Base-by-base conservation (phyloP, 2,113 vertebrate species). In the Pangasianodon gigas region DNA sequence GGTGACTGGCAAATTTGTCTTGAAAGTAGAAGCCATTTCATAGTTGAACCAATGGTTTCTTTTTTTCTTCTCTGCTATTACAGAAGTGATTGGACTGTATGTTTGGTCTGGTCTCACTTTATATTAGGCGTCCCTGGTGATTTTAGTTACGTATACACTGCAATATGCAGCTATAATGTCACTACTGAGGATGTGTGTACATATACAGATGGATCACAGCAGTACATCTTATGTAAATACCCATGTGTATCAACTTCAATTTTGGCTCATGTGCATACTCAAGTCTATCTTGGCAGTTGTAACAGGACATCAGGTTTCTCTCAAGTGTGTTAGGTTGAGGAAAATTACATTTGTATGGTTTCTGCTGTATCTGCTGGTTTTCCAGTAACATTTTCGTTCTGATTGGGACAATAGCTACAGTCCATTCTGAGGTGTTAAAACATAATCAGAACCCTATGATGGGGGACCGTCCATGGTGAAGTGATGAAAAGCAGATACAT, bases 331-430 rank as follows among this genome's bases (percentile, higher is more conserved):
- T 83, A 58, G 79, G 29, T 54, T 32, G 48, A 81, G 79, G 79
- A 54, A 81, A 83, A 83, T 83, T 58, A 58, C 81, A 83, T 83
- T 58, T 58, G 54, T 37, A 83, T 83, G 81, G 37, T 37, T 37
- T 37, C 37, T 37, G 37, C 37, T 37, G 37, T 37, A 58, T 7
- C 32, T 83, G n/a, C 81, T 83, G 32, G n/a, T 41, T 83, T 83
- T 58, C 81, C 81, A 83, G 32, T 32, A 54, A 54, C 14, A 32
- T 81, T 54, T 81, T 81, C 16, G 2, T 81, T 52, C 29, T 8
- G 48, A 52, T 52, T 81, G 48, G 48, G 48, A 81, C 48, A 54
- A 54, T 32, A 81, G 6, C 16, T 54, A 54, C 6, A 32, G 51
- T 81, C 29, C 14, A 54, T 54, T 81, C 48, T 18, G 14, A 41